Percentiles rank a stretch among this genome's conserved stretches.
Conservation (phyloP, 2,113 vertebrate genomes). For the Xerus inauris region DNA sequence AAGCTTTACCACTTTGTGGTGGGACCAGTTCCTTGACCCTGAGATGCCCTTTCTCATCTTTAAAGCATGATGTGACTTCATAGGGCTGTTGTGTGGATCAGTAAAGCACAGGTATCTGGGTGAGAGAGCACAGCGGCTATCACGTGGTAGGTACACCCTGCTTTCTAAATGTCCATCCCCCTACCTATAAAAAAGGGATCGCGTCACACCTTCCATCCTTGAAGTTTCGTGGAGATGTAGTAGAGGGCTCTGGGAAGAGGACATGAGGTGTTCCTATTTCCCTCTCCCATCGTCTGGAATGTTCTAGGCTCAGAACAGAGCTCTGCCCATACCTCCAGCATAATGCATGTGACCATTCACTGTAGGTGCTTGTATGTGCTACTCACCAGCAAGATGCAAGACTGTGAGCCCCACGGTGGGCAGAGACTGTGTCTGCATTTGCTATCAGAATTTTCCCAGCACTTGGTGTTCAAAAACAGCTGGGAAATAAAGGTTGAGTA, state of each 20-base stretch:
- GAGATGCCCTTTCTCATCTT: neutral
- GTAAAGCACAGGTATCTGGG: accelerated
- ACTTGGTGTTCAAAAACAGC: neutral
- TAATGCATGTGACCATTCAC: accelerated
- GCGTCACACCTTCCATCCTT: neutral
- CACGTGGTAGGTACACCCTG: accelerated
- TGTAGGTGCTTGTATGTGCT: accelerated
- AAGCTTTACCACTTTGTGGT: neutral
- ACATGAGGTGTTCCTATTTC: accelerated
- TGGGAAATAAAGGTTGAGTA: neutral
- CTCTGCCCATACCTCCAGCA: neutral
- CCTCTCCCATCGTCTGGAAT: accelerated
- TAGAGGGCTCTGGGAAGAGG: neutral
- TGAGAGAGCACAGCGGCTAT: neutral
- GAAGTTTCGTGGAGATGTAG: neutral
- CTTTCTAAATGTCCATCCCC: neutral
- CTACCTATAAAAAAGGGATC: neutral
- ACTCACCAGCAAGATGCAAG: neutral
- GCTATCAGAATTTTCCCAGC: neutral
- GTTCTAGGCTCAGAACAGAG: neutral
- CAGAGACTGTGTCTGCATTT: neutral
- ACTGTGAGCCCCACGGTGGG: accelerated
- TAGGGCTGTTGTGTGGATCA: neutral
- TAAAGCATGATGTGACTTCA: neutral
- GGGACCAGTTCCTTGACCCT: neutral